A percentile compares a stretch with the other conserved stretches of the same genome.
These are phyloP conservation scores for Stomorhina lunata DNA, from an alignment of 2,888 invertebrate species.

Conservation along the genomic window DNA sequence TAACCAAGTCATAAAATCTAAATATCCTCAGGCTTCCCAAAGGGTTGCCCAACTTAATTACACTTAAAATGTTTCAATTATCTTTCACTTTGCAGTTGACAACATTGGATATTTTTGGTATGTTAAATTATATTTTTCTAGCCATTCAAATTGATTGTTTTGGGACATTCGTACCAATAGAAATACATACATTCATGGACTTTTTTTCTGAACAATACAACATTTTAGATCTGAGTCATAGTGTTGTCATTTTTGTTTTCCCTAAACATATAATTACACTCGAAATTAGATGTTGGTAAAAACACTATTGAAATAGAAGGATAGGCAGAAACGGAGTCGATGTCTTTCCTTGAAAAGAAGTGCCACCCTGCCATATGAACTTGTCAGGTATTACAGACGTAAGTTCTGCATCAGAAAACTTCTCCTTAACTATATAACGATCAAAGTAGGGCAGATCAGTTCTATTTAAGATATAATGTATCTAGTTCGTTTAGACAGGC, in stretches of 20 bases:
- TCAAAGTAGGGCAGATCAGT: no score
- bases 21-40: neutral
- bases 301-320: neutral
- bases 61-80: neutral
- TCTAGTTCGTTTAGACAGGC: no score
- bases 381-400: no score
- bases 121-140: neutral
- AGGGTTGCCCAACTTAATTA: neutral
- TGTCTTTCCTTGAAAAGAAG: no score
- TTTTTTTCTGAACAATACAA: slow-evolving; percentile 29
- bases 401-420: no score
- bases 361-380: no score
- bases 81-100: slow-evolving; percentile 17
- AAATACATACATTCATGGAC: slow-evolving; percentile 15
- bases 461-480: no score
- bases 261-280: neutral
- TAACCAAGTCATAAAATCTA: no score
- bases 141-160: slow-evolving; percentile 19
- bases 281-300: neutral
- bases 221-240: slow-evolving; percentile 49
- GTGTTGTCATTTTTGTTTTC: neutral
- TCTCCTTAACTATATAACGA: no score
- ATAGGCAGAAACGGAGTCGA: no score
- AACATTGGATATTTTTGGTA: slow-evolving; percentile 13
- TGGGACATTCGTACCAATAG: neutral